These are phyloP conservation scores for Xiphophorus maculatus DNA, from an alignment of 2,113 vertebrate genomes.

Conservation along the genomic window DNA sequence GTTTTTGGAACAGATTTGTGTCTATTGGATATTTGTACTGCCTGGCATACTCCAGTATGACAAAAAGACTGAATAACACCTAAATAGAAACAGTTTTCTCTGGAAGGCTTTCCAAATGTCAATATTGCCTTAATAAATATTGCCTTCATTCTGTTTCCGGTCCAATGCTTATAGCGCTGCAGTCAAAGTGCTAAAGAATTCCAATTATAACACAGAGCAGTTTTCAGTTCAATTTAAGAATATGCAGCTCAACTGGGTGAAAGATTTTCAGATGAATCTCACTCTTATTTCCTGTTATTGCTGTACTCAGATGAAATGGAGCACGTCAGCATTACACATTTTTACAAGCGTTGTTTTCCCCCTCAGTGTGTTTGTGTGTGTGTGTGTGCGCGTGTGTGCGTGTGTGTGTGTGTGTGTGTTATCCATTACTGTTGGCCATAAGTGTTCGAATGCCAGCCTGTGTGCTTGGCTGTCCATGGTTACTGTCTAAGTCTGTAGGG, in stretches of 20 bases:
- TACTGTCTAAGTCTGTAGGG: conserved; percentile 12
- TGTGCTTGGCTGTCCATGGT: conserved; percentile 16
- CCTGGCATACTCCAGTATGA: too few species aligned
- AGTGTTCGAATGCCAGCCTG: conserved; percentile 22
- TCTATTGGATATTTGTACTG: neutral
- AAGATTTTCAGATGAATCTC: neutral
- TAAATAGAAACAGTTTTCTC: too few species aligned
- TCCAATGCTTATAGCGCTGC: too few species aligned
- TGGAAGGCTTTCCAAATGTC: too few species aligned
- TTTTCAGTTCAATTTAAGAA: neutral
- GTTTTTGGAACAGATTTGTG: neutral
- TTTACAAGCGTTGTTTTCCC: conserved; percentile 1
- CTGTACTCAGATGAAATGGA: neutral
- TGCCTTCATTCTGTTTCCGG: neutral
- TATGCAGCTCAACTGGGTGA: neutral
- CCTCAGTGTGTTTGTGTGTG: neutral
- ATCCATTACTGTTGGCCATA: conserved; percentile 15
- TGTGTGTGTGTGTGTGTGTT: neutral
- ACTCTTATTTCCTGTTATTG: neutral
- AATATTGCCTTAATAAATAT: neutral
- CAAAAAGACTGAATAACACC: too few species aligned
- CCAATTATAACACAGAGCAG: neutral
- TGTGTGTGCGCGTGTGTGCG: too few species aligned
- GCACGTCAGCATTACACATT: conserved; percentile 18
- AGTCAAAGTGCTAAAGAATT: neutral